Percentiles rank a stretch among this genome's conserved stretches.
Conservation (phyloP, 2,888 invertebrate genomes). For the Asteroscopus sphinx region DNA sequence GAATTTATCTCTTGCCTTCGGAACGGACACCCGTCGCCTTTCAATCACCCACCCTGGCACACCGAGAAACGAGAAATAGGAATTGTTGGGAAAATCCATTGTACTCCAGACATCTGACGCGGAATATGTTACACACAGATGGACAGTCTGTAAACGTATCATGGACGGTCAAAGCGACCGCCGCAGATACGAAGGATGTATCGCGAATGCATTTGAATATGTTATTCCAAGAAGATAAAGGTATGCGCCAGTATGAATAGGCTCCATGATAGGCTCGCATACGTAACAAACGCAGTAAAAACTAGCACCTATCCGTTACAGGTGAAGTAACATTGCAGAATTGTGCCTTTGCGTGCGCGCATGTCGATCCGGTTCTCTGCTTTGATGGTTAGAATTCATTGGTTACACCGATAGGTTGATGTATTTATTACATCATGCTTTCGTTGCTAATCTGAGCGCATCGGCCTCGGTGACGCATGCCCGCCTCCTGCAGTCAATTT, state of each 20-base stretch:
- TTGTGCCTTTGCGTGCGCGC: conserved; percentile 64
- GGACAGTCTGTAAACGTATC: too few species aligned
- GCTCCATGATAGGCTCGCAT: conserved; percentile 24
- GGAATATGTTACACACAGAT: conserved; percentile 56
- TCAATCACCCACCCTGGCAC: conserved; percentile 75
- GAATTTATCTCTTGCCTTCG: conserved; percentile 76
- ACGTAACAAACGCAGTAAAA: conserved; percentile 70
- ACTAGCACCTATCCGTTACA: conserved; percentile 76
- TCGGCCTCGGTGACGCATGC: conserved; percentile 81
- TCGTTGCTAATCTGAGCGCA: conserved; percentile 78
- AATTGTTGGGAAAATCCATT: conserved; percentile 64
- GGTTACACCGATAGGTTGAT: conserved; percentile 59
- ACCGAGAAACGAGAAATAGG: conserved; percentile 62
- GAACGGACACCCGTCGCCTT: conserved; percentile 74
- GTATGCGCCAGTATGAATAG: conserved; percentile 26
- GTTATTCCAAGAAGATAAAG: conserved; percentile 29
- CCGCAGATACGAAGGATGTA: conserved; percentile 28
- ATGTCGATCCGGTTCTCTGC: conserved; percentile 74
- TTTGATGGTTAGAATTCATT: conserved; percentile 65
- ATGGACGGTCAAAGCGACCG: conserved; percentile 49
- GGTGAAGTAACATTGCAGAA: conserved; percentile 76
- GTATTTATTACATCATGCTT: conserved; percentile 69
- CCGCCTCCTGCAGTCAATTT: conserved; percentile 81
- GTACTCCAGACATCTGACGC: conserved; percentile 62
- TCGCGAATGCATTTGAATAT: conserved; percentile 45